Evolutionary conservation across 2,113 vertebrate genomes (phyloP), one percentile per base, ranked within the genome.

Genomic region (Lepus europaeus): DNA sequence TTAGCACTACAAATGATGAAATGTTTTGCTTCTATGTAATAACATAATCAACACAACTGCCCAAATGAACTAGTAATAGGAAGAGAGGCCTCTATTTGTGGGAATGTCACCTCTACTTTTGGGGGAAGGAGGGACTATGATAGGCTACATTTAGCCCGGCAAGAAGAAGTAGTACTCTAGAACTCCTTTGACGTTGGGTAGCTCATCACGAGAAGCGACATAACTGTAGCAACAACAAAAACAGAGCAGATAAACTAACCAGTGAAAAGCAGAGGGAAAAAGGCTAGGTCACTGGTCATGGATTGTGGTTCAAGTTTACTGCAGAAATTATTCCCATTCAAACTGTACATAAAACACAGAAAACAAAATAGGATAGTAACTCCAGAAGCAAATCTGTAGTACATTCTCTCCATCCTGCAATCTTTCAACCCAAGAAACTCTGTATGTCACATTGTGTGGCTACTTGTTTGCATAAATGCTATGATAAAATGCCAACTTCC

Each of bases 381-480:
- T 11, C 61, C 20, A 20, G 0, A 77, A 33, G 6, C 22, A 11
- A 2, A 3, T 27, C 9, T 31, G 14, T 0, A 12, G 2, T 2
- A 16, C 6, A 23, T 31, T 51, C 25, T 72, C 76, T 49, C 5
- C 31, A n/a, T 20, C 33, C n/a, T 53, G 14, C 14, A 5, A 2
- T 49, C 11, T 61, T 89, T 39, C 49, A 56, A n/a, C 45, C 14
- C 3, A 33, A 93, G 31, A 68, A 9, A 17, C 9, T 12, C 22
- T 31, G 39, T 66, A 16, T 1, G 7, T 29, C 66, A 61, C 19
- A 31, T 19, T 22, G 2, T 33, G 31, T n/a, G 19, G 45, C 6
- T 45, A 45, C 45, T 45, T 45, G 45, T 70, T 70, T 69, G 72
- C 53, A 31, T 79, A 73, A 11, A 85, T 49, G 5, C 20, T 10